A percentile compares a stretch with the other conserved stretches of the same genome.
Conservation (phyloP, 2,797 vertebrate genomes). For the Momotus momota region DNA sequence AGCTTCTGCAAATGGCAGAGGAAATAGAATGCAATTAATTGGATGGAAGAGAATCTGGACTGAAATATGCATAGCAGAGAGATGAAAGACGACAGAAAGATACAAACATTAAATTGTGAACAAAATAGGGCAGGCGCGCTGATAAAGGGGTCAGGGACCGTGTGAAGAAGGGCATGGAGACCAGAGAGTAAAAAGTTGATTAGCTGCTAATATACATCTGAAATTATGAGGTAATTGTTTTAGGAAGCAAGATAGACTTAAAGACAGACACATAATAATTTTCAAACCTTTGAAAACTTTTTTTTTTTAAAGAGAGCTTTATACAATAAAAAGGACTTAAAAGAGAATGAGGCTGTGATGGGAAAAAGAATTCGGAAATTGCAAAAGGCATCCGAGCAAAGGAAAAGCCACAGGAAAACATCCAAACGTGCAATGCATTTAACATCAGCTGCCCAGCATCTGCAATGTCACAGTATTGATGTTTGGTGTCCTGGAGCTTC, state of each 20-base stretch:
- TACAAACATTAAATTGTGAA: conserved; percentile 13
- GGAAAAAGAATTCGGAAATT: conserved; percentile 4
- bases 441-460: conserved; percentile 36
- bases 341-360: neutral
- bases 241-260: conserved; percentile 10
- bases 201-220: conserved; percentile 39
- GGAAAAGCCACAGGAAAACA: conserved; percentile 27
- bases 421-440: conserved; percentile 35
- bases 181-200: conserved; percentile 29
- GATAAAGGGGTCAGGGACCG: neutral
- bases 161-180: neutral
- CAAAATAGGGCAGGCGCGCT: neutral
- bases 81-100: conserved; percentile 9
- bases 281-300: neutral
- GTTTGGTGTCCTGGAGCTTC: conserved; percentile 50
- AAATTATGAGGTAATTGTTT: conserved; percentile 26
- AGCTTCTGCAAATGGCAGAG: neutral
- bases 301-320: neutral
- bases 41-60: neutral
- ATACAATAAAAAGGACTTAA: neutral
- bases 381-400: conserved; percentile 6
- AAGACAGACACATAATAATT: neutral
- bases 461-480: conserved; percentile 62
- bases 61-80: neutral
- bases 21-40: conserved; percentile 7